Evolutionary conservation across 2,797 vertebrate species (phyloP).

Genomic region (Champsocephalus esox): DNA sequence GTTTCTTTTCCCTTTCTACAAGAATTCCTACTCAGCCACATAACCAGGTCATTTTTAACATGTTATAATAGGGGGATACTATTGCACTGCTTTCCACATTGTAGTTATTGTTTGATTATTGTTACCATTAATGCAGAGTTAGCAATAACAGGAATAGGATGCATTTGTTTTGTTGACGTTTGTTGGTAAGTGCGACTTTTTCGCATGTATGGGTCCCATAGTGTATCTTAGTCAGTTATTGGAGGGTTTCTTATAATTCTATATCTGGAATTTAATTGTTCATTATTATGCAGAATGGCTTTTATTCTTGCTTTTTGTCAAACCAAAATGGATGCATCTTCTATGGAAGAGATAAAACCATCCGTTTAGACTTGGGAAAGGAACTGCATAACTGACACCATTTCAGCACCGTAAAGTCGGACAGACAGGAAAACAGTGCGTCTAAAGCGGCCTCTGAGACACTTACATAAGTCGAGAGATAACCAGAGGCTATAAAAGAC

Average conservation of each 20-base stretch:
- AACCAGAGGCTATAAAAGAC: constrained; percentile 17
- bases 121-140: too few species aligned
- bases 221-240: too few species aligned
- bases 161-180: not conserved
- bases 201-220: not conserved
- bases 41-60: too few species aligned
- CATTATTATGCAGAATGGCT: too few species aligned
- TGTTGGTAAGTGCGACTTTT: not conserved
- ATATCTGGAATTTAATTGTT: not conserved
- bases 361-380: not conserved
- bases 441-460: constrained; percentile 2
- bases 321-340: not conserved
- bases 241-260: too few species aligned
- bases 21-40: not conserved
- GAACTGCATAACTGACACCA: not conserved
- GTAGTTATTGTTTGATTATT: too few species aligned
- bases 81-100: too few species aligned
- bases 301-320: not conserved
- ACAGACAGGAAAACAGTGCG: constrained; percentile 4
- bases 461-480: constrained; percentile 15
- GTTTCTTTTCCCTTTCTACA: not conserved
- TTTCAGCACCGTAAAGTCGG: not conserved
- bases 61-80: too few species aligned
- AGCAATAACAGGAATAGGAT: not conserved
- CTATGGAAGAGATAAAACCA: not conserved